Base-by-base conservation (phyloP, 1,140 invertebrate genomes). In the Scaptomyza montana region DNA sequence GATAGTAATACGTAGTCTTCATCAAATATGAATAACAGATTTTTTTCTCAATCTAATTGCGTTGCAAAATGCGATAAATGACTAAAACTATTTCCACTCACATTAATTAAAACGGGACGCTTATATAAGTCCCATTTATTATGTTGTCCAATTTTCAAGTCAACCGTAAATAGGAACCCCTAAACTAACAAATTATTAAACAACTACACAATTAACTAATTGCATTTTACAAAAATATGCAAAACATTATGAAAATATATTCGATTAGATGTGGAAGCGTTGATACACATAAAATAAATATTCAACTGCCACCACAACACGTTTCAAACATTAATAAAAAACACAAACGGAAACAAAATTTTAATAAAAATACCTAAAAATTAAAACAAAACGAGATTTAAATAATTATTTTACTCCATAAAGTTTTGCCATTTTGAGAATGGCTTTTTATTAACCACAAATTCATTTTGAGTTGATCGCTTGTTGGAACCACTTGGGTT, bases 361-460 rank as follows among this genome's bases (percentile, higher is more conserved):
- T 89, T 87, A 87, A 89, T 87, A 87, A 87, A 85, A 78, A 70
- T 57, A 68, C 21, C 30, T 65, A 77, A 47, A 43, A 87, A 66
- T 28, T 25, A 43, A 45, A 62, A 60, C 62, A 59, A 53, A 43
- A 45, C 43, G 43, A 13, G 3, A 60, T 47, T 39, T 39, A 61
- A 43, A 36, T 9, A 2, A 8, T 4, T 1, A 7, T 47, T 41
- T 36, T 3, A 16, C 28, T 70, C 80, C 0, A 82, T 13, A 50
- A 55, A 86, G 8, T 73, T 41, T n/a, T 73, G 41, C 81, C 81
- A 86, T 54, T 86, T 86, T 0, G 81, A 86, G 16, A 0, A 12
- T 10, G 50, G 36, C 0, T 49, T 80, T 41, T 65, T 62, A 5
- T 13, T 61, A 10, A 0, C 12, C 4, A n/a, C 16, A n/a, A 30